Percentiles rank a stretch among this genome's conserved stretches.
phyloP scores from a whole-genome alignment of 2,113 vertebrate genomes.

The Lamprotornis superbus region DNA sequence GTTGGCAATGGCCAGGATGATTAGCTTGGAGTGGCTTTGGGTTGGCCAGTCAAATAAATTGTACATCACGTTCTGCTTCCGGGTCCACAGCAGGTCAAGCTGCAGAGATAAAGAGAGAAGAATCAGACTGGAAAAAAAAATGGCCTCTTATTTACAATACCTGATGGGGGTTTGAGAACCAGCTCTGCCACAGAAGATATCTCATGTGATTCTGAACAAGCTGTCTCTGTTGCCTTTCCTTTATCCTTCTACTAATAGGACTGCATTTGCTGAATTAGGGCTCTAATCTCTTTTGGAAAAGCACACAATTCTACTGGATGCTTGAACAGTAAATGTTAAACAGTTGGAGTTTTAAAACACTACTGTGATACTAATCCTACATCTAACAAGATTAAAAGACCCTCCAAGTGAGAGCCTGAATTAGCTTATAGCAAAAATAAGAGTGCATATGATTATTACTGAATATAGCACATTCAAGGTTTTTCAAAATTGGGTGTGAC shows the following conservation, averaged over 20 bases:
- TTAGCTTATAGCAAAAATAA: background rate
- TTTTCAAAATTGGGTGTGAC: background rate
- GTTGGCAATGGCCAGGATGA: slow-evolving; percentile 95
- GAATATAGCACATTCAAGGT: background rate
- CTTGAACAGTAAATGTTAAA: background rate
- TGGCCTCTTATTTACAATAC: background rate
- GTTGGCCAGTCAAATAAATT: slow-evolving; percentile 97
- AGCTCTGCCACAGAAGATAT: background rate
- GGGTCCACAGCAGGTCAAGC: slow-evolving; percentile 95
- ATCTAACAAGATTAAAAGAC: background rate
- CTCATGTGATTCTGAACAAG: background rate
- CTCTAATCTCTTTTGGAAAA: background rate
- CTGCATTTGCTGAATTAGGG: background rate
- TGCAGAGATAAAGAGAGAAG: slow-evolving; percentile 37
- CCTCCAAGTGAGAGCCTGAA: background rate
- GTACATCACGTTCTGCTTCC: slow-evolving; percentile 96
- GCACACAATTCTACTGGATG: background rate
- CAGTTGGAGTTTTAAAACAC: background rate
- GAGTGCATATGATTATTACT: background rate
- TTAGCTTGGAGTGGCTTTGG: slow-evolving; percentile 83
- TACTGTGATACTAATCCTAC: background rate
- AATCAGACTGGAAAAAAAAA: background rate
- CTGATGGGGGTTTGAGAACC: background rate
- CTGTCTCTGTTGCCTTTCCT: background rate
- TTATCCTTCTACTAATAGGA: background rate